Evolutionary conservation across 2,797 vertebrate species (phyloP), one percentile per base, ranked within the genome.

Genomic region (Fistularia commersonii): DNA sequence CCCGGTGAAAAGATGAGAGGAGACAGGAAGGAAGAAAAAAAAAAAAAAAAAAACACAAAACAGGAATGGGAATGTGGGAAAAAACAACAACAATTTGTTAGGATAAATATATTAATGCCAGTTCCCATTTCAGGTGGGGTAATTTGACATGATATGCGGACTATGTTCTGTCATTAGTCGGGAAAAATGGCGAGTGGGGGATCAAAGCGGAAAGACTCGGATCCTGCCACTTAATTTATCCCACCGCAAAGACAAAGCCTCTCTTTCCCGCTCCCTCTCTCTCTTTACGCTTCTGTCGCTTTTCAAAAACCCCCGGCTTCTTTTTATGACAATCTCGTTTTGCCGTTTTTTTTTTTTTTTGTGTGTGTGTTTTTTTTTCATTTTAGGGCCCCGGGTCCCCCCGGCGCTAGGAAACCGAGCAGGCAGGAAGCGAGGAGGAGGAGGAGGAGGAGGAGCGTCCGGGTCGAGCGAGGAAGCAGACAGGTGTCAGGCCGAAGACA

Each of bases 271-370:
- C n/a, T n/a, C n/a, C n/a, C n/a, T n/a, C n/a, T n/a, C n/a, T 93
- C 79, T 79, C 81, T 82, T 76, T 79, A 64, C 56, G 74, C 80
- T 82, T 76, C 81, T 83, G 86, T 94, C 90, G 88, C 90, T 78
- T 79, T 92, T 94, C 91, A 94, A 94, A 95, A 92, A 88, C 87
- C 88, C 89, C 78, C n/a, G 79, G 85, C 87, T 91, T 86, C 87
- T 91, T 95, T 93, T 91, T 88, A 93, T 92, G 92, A 92, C 91
- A 92, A 93, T 91, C 91, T 89, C 88, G 80, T 83, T 91, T 92
- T 92, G 90, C 91, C 85, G 89, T 93, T 93, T 93, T 92, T 93
- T 95, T 94, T 93, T 92, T n/a, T n/a, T n/a, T n/a, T n/a, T n/a
- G n/a, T n/a, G n/a, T n/a, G n/a, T n/a, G n/a, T n/a, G n/a, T n/a